Evolutionary conservation across 2,797 vertebrate species (phyloP).

Genomic region (Brotula barbata): DNA sequence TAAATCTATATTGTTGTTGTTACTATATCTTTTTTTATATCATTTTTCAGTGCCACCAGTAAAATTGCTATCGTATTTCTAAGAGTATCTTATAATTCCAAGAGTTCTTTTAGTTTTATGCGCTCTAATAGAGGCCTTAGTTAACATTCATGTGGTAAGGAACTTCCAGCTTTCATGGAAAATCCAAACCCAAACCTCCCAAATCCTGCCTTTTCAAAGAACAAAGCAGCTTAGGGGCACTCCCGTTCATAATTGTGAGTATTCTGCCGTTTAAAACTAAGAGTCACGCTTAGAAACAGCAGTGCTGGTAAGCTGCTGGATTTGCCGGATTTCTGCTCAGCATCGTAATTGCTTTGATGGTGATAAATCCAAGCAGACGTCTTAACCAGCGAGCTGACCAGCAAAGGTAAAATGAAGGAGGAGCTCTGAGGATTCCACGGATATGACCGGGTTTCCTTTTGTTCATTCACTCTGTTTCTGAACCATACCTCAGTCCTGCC

Average conservation of each 20-base stretch:
- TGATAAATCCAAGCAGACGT: conserved; percentile 21
- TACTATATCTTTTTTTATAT: no score
- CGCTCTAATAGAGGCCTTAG: conserved; percentile 49
- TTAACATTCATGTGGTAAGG: conserved; percentile 35
- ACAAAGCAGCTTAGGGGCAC: conserved; percentile 60
- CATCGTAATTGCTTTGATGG: conserved; percentile 40
- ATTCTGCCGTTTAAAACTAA: conserved; percentile 41
- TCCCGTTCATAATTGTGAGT: conserved; percentile 44
- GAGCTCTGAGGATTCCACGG: background rate
- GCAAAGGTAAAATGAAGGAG: conserved; percentile 4
- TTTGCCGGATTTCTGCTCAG: conserved; percentile 49
- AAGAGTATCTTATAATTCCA: no score
- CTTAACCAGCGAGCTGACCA: conserved; percentile 6
- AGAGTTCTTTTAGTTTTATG: conserved; percentile 18
- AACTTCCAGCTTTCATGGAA: conserved; percentile 49
- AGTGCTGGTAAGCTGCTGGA: conserved; percentile 52
- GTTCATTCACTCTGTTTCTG: no score
- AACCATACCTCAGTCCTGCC: no score
- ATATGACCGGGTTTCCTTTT: no score
- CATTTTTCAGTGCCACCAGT: no score
- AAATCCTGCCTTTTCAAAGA: conserved; percentile 59
- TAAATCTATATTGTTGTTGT: no score
- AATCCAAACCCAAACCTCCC: conserved; percentile 41
- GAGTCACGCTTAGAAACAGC: conserved; percentile 33
- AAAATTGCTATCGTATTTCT: no score